Conservation (phyloP, 2,888 invertebrate species). For the Folsomia manolachei region DNA sequence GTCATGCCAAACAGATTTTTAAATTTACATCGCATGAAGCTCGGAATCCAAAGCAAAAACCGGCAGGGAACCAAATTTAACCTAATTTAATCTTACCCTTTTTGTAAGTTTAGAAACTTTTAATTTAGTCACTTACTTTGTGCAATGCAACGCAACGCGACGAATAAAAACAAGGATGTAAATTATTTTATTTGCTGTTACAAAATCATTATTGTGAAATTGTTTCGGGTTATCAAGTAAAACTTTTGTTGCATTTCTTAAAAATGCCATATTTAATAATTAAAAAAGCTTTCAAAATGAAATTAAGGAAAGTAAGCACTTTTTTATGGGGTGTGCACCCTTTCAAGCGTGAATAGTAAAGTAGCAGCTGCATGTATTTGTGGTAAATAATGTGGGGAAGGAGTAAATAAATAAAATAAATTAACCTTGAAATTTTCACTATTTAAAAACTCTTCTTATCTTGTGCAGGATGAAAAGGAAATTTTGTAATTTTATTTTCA, state of each 20-base stretch:
- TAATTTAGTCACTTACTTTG: background rate
- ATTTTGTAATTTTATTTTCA: background rate
- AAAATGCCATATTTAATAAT: background rate
- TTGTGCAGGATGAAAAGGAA: background rate
- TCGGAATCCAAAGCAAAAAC: too few species aligned
- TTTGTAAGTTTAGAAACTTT: background rate
- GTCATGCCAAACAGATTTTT: background rate
- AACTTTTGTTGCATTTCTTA: background rate
- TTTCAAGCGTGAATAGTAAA: background rate
- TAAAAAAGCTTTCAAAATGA: background rate
- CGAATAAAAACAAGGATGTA: background rate
- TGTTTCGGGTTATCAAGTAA: background rate
- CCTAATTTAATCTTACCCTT: too few species aligned
- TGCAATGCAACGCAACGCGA: too few species aligned
- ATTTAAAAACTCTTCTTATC: background rate
- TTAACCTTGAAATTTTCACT: background rate
- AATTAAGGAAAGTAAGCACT: background rate
- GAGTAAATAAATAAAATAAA: background rate
- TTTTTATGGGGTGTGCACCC: background rate
- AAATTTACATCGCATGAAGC: constrained; percentile 10
- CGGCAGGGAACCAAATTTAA: too few species aligned
- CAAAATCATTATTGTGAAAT: background rate
- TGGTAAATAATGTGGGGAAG: background rate
- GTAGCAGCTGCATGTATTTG: background rate
- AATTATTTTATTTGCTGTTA: background rate